Percentiles rank a stretch among this genome's conserved stretches.
Conservation (phyloP, 92 coral and sea anemone species). For the Palythoa heliodiscus region DNA sequence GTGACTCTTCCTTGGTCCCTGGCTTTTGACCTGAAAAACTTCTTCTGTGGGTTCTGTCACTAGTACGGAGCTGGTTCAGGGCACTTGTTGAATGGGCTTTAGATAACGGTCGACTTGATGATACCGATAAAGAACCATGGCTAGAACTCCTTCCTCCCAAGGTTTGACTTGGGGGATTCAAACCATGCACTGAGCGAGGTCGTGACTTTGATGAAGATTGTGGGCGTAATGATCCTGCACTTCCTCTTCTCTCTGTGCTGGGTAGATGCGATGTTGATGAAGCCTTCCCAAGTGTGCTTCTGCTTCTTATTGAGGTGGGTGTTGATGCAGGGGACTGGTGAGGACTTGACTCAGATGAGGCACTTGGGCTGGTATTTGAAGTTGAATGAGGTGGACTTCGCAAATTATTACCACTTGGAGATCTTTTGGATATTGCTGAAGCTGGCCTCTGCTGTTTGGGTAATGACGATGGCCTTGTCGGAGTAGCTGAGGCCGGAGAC, state of each 20-base stretch:
- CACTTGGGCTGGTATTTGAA: conserved; percentile 59
- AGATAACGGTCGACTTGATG: conserved; percentile 62
- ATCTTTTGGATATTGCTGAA: conserved; percentile 56
- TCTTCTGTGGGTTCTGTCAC: neutral
- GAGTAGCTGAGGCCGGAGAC: conserved; percentile 9
- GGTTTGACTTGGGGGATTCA: conserved; percentile 37
- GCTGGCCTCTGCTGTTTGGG: conserved; percentile 69
- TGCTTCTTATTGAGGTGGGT: conserved; percentile 57
- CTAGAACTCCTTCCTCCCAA: conserved; percentile 61
- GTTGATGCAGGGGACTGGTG: conserved; percentile 68
- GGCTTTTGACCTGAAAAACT: conserved; percentile 40
- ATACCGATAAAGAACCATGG: conserved; percentile 59
- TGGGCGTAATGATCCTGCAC: conserved; percentile 57
- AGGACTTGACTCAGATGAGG: conserved; percentile 76
- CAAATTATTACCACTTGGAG: conserved; percentile 32
- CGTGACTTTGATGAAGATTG: conserved; percentile 64
- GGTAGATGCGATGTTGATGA: conserved; percentile 63
- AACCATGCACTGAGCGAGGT: conserved; percentile 49
- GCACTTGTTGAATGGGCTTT: conserved; percentile 97
- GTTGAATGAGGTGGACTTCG: conserved; percentile 47
- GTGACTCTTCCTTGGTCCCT: conserved; percentile 8
- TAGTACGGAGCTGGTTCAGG: conserved; percentile 65
- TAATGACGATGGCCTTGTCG: conserved; percentile 66
- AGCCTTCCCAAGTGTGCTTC: conserved; percentile 50
- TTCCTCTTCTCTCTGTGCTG: conserved; percentile 50